Base-by-base conservation (phyloP, 1,140 invertebrate genomes). In the Drosophila fuyamai region DNA sequence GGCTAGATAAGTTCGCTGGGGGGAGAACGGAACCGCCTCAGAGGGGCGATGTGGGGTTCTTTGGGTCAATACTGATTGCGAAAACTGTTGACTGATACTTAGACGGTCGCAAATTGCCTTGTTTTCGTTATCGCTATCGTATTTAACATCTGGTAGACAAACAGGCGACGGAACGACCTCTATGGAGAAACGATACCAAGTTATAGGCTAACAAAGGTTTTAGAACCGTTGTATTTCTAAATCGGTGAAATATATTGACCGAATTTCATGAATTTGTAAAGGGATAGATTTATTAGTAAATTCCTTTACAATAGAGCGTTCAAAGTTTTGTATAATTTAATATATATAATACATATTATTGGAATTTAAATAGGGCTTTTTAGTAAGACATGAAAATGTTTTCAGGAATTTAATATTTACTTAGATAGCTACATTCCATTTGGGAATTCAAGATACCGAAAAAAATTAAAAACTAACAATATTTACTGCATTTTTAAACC, bases 41-140 rank as follows among this genome's bases (percentile, higher is more conserved):
- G 14, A 16, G 50, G 12, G 16, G 23, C 1, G 6, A 12, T 43
- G 55, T 13, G 38, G 66, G 60, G 4, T 12, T 62, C 66, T 32
- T 56, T 57, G 44, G 67, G 67, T 70, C 66, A 71, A 71, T 71
- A 71, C 43, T 58, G 51, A 51, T 70, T 71, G 67, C 67, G 65
- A 71, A 70, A 70, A 71, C 65, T 71, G 67, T 71, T 71, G 67
- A 71, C 67, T 71, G 65, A 71, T 71, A 71, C 66, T 71, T 71
- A 71, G 67, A 71, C 67, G 66, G 66, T 58, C 65, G 67, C 67
- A 71, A 71, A 71, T 71, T 71, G 67, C 67, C 66, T 47, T 71
- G 67, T 71, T 71, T 71, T 71, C 67, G 67, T 55, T 71, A 71
- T 71, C 67, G 67, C 67, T 57, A 71, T 71, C 67, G 65, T 71